Base-by-base conservation (phyloP, 2,797 vertebrate genomes). In the Hyperoplus immaculatus region DNA sequence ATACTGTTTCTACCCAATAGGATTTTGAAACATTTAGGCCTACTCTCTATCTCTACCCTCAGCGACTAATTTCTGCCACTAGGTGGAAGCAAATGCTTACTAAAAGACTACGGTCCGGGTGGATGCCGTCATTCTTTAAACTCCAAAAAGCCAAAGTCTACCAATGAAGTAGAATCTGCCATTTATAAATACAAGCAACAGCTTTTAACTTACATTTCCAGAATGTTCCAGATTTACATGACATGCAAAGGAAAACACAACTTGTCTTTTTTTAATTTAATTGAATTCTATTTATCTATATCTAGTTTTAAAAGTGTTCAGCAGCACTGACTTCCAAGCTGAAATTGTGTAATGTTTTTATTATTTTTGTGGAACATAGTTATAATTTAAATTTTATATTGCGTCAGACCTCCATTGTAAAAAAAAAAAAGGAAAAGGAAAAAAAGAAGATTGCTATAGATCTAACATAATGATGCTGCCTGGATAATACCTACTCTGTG, bases 401-500 rank as follows among this genome's bases (percentile, higher is more conserved):
- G 51, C 29, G 29, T 43, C 49, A 75, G 57, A 78, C 77, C 53
- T 72, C 29, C n/a, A 65, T 61, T 57, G 43, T 76, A 56, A 78
- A 81, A 78, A 54, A 68, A 56, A 16, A 21, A 39, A 62, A 11
- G 78, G 18, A 39, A 75, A 75, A 72, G 43, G 66, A 88, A 50
- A 75, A 50, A 18, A 41, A 66, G 29, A 29, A 29, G 29, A 29
- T 29, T 29, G 43, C 73, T 74, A 64, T 68, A 73, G 58, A 72
- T 88, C 41, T 90, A 82, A 83, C 80, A 77, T 90, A 79, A 82
- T 83, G 71, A 84, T 72, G 56, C 67, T 56, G 81, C 55, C 75
- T 85, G 70, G 69, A 83, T 92, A 93, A 93, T 92, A 84, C 86
- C 87, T 87, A 68, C 73, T 86, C 82, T 87, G 88, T 96, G 91